phyloP scores from a whole-genome alignment of 1,140 invertebrate genomes.

The Pararge aegeria region DNA sequence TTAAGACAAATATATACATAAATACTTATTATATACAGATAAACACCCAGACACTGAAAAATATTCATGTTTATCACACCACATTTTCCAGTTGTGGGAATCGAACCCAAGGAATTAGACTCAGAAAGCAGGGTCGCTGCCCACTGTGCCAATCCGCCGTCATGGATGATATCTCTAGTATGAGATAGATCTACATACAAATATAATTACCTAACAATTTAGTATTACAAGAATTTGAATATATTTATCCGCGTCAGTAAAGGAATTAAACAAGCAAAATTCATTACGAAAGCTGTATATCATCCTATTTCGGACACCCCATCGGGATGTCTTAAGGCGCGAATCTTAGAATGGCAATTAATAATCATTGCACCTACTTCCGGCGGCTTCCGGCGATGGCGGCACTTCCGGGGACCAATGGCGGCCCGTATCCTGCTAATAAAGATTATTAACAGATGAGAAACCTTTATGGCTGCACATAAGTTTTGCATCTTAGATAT shows the following conservation, averaged over 20 bases:
- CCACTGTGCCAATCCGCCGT: too few relatives aligned
- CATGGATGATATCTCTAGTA: too few relatives aligned
- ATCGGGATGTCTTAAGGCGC: slow-evolving; percentile 42
- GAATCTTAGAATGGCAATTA: slow-evolving; percentile 50
- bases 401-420: slow-evolving; percentile 45
- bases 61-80: too few relatives aligned
- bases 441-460: slow-evolving; percentile 45
- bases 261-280: slow-evolving; percentile 17
- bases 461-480: slow-evolving; percentile 17
- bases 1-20: too few relatives aligned
- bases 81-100: too few relatives aligned
- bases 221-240: background rate
- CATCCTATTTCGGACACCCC: slow-evolving; percentile 34
- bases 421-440: slow-evolving; percentile 43
- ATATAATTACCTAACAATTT: too few relatives aligned
- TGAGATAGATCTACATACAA: too few relatives aligned
- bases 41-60: too few relatives aligned
- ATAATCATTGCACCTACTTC: slow-evolving; percentile 66
- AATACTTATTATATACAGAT: too few relatives aligned
- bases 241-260: background rate
- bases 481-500: slow-evolving; percentile 2
- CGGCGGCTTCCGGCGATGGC: slow-evolving; percentile 47
- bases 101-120: too few relatives aligned
- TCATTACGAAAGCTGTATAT: slow-evolving; percentile 27
- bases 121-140: too few relatives aligned